These are phyloP conservation scores for Dynastes grantii DNA, from an alignment of 2,888 invertebrate genomes.

Conservation along the genomic window DNA sequence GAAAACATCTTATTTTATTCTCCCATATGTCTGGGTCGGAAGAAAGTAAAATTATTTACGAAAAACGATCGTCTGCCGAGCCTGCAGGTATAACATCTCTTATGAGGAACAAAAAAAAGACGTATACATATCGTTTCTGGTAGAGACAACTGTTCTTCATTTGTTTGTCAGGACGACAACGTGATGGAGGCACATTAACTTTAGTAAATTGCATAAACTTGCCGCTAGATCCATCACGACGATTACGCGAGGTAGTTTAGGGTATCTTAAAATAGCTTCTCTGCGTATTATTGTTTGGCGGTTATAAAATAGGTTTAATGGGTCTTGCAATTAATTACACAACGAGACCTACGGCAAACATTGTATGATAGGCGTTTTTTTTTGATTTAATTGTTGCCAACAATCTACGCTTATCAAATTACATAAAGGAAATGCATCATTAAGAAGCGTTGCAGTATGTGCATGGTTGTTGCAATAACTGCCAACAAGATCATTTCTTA, in stretches of 20 bases:
- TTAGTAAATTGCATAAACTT: constrained; percentile 49
- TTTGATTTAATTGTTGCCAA: too few species aligned
- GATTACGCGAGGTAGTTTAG: constrained; percentile 27
- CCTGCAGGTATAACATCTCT: constrained; percentile 7
- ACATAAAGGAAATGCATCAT: too few species aligned
- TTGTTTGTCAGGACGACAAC: constrained; percentile 33
- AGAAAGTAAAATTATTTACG: constrained; percentile 20
- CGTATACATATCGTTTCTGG: constrained; percentile 3
- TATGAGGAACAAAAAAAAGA: constrained; percentile 7
- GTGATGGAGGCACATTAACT: constrained; percentile 43
- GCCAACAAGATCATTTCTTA: neutral
- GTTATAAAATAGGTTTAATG: constrained; percentile 35
- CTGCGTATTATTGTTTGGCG: constrained; percentile 13
- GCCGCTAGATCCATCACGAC: constrained; percentile 35
- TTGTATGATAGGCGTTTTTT: neutral
- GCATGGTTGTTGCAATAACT: too few species aligned
- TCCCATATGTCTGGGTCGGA: neutral
- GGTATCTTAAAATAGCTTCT: constrained; percentile 16
- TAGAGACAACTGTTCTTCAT: constrained; percentile 46
- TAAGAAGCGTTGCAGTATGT: too few species aligned
- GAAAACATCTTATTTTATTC: constrained; percentile 13
- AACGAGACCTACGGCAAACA: constrained; percentile 4
- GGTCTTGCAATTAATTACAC: constrained; percentile 15
- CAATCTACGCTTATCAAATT: too few species aligned
- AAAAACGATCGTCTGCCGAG: neutral